A percentile compares a stretch with the other conserved stretches of the same genome.
Conservation (phyloP, 1,140 invertebrate species). For the Pogonomyrmex californicus region DNA sequence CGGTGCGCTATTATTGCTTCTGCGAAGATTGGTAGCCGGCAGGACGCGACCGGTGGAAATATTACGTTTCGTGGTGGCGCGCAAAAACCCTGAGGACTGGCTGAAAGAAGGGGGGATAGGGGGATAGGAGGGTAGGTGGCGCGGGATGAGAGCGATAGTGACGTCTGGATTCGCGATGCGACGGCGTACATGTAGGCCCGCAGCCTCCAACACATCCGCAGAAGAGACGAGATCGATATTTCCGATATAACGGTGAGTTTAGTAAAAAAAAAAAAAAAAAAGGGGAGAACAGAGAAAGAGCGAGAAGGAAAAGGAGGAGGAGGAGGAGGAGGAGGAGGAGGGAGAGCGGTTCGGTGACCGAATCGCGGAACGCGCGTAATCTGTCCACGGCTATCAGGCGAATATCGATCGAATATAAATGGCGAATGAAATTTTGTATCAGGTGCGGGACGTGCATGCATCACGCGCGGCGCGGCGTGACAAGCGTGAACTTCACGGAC, state of each 20-base stretch:
- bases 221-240: conserved; percentile 62
- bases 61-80: conserved; percentile 81
- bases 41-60: conserved; percentile 82
- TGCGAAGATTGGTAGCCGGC: conserved; percentile 84
- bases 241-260: conserved; percentile 65
- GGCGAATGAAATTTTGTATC: conserved; percentile 50
- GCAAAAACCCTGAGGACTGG: conserved; percentile 73
- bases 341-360: conserved; percentile 23
- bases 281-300: conserved; percentile 1
- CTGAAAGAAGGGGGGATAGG: conserved; percentile 78
- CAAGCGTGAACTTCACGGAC: conserved; percentile 77
- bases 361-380: conserved; percentile 60
- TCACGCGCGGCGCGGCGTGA: conserved; percentile 43
- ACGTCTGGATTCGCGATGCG: conserved; percentile 62
- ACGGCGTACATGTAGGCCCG: conserved; percentile 58
- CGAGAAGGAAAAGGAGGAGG: not conserved
- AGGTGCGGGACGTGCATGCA: conserved; percentile 49
- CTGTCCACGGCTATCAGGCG: conserved; percentile 57
- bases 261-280: conserved; percentile 47
- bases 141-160: conserved; percentile 55
- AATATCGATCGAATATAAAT: conserved; percentile 65
- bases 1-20: conserved; percentile 85
- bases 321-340: not conserved
- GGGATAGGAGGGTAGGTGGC: conserved; percentile 34
- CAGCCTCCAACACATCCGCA: conserved; percentile 48